Evolutionary conservation across 2,888 invertebrate genomes (phyloP).

Genomic region (Leucozona laternaria): DNA sequence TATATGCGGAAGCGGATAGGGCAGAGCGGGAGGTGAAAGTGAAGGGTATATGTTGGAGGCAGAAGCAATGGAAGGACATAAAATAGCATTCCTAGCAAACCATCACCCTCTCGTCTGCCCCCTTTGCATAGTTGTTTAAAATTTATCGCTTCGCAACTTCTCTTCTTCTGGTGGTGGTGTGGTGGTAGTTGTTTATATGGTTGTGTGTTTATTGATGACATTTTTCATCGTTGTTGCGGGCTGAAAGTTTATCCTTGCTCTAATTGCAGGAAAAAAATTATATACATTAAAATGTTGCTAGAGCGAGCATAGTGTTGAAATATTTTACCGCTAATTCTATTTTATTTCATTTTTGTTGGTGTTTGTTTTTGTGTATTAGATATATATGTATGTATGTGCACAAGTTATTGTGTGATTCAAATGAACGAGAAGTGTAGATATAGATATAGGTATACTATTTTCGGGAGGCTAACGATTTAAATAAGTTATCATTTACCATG

Average conservation of each 20-base stretch:
- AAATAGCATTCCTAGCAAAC: constrained; percentile 19
- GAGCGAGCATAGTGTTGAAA: constrained; percentile 51
- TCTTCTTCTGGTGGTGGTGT: constrained; percentile 15
- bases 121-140: constrained; percentile 48
- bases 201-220: constrained; percentile 58
- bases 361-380: not conserved
- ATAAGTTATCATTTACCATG: constrained; percentile 68
- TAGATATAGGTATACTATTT: not conserved
- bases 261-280: constrained; percentile 59
- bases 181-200: constrained; percentile 1
- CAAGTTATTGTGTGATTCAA: constrained; percentile 2
- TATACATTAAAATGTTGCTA: constrained; percentile 25
- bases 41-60: not conserved
- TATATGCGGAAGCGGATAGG: not conserved
- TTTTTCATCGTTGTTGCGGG: constrained; percentile 57
- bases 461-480: constrained; percentile 38
- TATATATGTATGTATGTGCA: constrained; percentile 1
- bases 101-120: not conserved
- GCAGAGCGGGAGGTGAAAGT: not conserved
- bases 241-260: constrained; percentile 72
- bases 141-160: constrained; percentile 68
- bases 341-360: constrained; percentile 36
- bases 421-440: not conserved
- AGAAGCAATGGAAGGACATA: constrained; percentile 27
- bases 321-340: constrained; percentile 71